A percentile compares a stretch with the other conserved stretches of the same genome.
phyloP scores from a whole-genome alignment of 2,888 invertebrate species.

The Synanthedon myopaeformis region DNA sequence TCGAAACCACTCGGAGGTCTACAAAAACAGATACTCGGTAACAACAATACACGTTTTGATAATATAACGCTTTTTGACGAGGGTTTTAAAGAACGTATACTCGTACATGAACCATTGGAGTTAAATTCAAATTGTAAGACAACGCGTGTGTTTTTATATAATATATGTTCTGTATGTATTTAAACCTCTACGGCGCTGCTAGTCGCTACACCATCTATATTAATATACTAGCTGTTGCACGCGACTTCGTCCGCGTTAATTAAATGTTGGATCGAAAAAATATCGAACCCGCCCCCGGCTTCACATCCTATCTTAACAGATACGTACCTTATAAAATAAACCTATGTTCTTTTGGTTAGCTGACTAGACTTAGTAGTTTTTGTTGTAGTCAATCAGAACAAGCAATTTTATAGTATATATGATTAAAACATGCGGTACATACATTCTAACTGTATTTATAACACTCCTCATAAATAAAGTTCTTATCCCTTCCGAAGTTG shows the following conservation, averaged over 20 bases:
- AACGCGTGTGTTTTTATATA: neutral
- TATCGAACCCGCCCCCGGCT: no score
- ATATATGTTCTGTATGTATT: neutral
- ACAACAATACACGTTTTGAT: slow-evolving; percentile 58
- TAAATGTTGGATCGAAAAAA: no score
- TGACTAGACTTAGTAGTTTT: no score
- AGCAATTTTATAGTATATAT: no score
- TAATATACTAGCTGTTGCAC: no score
- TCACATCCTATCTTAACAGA: no score
- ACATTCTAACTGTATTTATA: neutral
- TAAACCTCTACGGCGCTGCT: neutral
- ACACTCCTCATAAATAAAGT: slow-evolving; percentile 10
- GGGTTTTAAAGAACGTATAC: slow-evolving; percentile 10
- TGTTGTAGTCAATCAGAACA: no score
- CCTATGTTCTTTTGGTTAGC: no score
- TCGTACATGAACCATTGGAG: neutral
- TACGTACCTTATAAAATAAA: no score
- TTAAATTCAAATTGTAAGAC: neutral
- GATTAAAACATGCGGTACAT: no score
- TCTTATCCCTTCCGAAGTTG: slow-evolving; percentile 43
- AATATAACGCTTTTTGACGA: slow-evolving; percentile 47
- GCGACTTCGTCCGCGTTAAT: no score
- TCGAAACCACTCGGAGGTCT: slow-evolving; percentile 37
- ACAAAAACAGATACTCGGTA: slow-evolving; percentile 46
- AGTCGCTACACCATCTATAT: no score